Evolutionary conservation across 2,797 vertebrate genomes (phyloP).

Genomic region (Dallia pectoralis): DNA sequence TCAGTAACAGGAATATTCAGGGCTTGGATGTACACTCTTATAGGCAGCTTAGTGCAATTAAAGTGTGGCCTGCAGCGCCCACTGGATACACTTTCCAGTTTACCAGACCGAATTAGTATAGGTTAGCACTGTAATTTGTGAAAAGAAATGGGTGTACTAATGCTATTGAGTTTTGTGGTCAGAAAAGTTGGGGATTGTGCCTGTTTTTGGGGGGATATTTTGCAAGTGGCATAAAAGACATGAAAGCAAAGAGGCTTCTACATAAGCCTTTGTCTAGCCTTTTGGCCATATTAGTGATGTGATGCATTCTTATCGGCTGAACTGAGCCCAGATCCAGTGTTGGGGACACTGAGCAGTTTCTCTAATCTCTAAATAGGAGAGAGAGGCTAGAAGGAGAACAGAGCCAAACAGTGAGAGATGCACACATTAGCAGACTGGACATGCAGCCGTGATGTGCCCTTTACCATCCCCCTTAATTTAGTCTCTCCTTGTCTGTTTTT

Average conservation of each 20-base stretch:
- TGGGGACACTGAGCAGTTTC: constrained; percentile 35
- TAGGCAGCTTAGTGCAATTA: too few relatives aligned
- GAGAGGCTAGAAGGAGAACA: constrained; percentile 34
- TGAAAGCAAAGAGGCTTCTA: constrained; percentile 12
- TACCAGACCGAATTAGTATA: not conserved
- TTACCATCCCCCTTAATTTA: too few relatives aligned
- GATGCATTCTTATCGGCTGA: constrained; percentile 39
- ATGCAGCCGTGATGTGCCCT: too few relatives aligned
- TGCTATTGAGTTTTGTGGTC: not conserved
- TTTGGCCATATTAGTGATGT: constrained; percentile 19
- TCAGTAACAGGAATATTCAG: too few relatives aligned
- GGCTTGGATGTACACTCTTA: too few relatives aligned
- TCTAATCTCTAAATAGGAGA: constrained; percentile 50
- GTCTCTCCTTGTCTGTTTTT: too few relatives aligned
- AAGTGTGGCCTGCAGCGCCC: not conserved
- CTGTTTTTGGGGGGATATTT: not conserved
- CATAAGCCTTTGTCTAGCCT: constrained; percentile 29
- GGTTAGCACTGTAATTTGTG: not conserved
- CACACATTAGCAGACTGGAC: constrained; percentile 23
- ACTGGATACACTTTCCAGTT: not conserved
- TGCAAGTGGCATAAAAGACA: not conserved
- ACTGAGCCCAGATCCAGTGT: constrained; percentile 46
- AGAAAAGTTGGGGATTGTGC: not conserved
- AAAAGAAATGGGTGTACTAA: not conserved
- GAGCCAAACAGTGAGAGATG: constrained; percentile 19